Conservation (phyloP, 2,113 vertebrate genomes). For the Phycodurus eques region DNA sequence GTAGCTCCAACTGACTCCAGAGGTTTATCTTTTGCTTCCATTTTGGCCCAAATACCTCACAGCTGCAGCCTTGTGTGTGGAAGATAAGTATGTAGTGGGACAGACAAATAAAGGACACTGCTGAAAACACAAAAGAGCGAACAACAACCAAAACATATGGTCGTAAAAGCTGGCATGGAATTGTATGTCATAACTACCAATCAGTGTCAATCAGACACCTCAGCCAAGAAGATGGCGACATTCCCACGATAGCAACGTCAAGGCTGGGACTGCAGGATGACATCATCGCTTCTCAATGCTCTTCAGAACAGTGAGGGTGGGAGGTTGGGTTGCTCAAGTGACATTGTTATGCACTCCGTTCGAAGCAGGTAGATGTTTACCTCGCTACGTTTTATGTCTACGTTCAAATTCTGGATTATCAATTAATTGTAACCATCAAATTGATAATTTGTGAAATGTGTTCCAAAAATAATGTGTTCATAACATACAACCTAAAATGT, state of each 20-base stretch:
- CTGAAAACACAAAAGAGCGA: background rate
- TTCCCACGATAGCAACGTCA: slow-evolving; percentile 35
- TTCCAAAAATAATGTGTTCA: too few species aligned
- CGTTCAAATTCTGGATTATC: too few species aligned
- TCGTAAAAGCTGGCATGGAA: background rate
- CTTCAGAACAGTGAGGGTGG: slow-evolving; percentile 10
- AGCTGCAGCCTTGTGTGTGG: background rate
- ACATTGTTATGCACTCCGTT: background rate
- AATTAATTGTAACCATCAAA: too few species aligned
- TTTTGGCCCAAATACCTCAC: background rate
- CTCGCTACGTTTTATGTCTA: background rate
- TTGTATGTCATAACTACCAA: background rate
- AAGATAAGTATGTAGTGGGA: background rate
- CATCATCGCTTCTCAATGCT: slow-evolving; percentile 42
- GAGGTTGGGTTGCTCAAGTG: background rate
- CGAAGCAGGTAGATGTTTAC: background rate
- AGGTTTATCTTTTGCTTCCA: slow-evolving; percentile 14
- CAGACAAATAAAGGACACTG: background rate
- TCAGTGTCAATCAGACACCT: background rate
- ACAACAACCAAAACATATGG: background rate
- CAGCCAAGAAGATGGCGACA: slow-evolving; percentile 28
- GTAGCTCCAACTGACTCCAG: slow-evolving; percentile 6
- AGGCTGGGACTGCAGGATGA: slow-evolving; percentile 50
- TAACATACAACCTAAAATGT: too few species aligned
- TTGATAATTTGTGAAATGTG: too few species aligned